phyloP scores from a whole-genome alignment of 2,113 vertebrate genomes.

The Poeciliopsis occidentalis region DNA sequence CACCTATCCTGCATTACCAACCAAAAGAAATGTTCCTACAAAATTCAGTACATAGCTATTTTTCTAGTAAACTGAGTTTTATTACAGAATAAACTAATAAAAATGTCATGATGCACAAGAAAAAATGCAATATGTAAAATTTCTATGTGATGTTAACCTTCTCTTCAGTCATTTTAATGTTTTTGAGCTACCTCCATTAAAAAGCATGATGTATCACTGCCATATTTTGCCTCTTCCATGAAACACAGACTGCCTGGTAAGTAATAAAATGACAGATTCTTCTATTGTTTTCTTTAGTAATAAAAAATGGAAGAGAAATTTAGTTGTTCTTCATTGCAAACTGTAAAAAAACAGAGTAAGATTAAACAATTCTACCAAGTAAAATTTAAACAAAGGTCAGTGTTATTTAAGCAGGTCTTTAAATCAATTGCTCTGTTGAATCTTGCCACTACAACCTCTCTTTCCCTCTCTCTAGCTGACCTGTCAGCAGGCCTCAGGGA shows the following conservation, averaged over 20 bases:
- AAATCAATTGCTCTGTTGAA: no score
- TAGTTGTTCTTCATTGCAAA: background rate
- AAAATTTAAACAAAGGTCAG: background rate
- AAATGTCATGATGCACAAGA: no score
- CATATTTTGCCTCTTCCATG: conserved; percentile 10
- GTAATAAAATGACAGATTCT: background rate
- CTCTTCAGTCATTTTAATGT: conserved; percentile 9
- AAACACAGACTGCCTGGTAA: no score
- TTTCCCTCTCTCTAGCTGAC: conserved; percentile 8
- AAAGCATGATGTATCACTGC: background rate
- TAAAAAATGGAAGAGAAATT: background rate
- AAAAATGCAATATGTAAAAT: no score
- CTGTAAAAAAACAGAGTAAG: background rate
- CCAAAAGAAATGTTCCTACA: no score
- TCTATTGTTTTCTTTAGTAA: background rate
- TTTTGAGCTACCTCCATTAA: conserved; percentile 8
- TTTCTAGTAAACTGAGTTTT: no score
- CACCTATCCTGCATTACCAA: no score
- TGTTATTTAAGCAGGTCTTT: background rate
- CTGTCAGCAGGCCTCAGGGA: conserved; percentile 44
- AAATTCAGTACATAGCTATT: no score
- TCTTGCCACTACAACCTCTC: no score
- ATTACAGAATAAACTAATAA: no score
- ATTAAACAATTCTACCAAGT: background rate
- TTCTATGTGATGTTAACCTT: conserved; percentile 21